Base-by-base conservation (phyloP, 2,888 invertebrate genomes). In the Trissoscelio sp. region DNA sequence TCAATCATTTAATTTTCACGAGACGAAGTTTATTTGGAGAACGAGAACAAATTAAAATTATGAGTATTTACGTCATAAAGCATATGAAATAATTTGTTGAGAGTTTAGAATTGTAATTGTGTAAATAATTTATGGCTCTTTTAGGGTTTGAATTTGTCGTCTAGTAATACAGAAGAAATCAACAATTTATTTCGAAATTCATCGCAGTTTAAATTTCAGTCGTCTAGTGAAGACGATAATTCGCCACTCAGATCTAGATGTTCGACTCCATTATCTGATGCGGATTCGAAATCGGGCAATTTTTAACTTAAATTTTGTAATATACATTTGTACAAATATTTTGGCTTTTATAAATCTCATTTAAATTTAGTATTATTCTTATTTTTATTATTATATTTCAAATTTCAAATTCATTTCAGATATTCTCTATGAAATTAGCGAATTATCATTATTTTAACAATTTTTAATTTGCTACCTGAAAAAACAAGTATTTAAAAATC, bases 181-280 rank as follows among this genome's bases (percentile, higher is more conserved):
- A 48, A 16, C 14, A 58, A 48, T 24, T 48, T 72, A 39, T 72
- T 51, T 18, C 11, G 39, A 39, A 58, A 60, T 39, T 5, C 11
- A 6, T 12, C 37, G 4, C 31, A 16, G 18, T 28, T 70, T 4
- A 20, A 70, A 11, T 57, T 18, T 34, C 11, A 51, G 0, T 72
- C 60, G 3, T 53, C 73, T 0, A 73, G 62, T 16, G 73, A 73
- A 42, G 73, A 72, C n/a, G 55, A 28, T 3, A 12, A 46, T 3
- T 55, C 42, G 20, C 57, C 57, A n/a, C 34, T 11, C 22, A n/a
- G 20, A 6, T 48, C 48, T 20, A 16, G 24, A 22, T 37, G n/a
- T n/a, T 0, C 22, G 28, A 37, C 48, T 0, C 37, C 51, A 6
- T n/a, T 31, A 5, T 66, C 62, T 4, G 46, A 62, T 9, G 18